Evolutionary conservation across 1,140 invertebrate genomes (phyloP).

Genomic region (Brachystomella parvula): DNA sequence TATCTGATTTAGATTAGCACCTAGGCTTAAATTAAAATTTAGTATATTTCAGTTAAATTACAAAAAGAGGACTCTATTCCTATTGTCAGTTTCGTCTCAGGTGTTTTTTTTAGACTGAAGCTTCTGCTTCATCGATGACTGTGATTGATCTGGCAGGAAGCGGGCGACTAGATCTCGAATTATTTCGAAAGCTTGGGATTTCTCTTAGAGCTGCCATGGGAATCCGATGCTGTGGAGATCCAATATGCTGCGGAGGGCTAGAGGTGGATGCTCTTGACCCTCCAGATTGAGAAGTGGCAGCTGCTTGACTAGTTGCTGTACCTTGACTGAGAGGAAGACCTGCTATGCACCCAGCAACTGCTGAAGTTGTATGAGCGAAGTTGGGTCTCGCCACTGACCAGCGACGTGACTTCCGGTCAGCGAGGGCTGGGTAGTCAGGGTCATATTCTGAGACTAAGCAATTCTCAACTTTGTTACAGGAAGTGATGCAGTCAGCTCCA

Average conservation of each 20-base stretch:
- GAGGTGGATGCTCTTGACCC: conserved; percentile 32
- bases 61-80: neutral
- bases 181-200: conserved; percentile 32
- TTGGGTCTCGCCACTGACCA: conserved; percentile 56
- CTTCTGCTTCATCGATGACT: conserved; percentile 7
- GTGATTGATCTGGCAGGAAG: neutral
- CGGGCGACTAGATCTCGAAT: conserved; percentile 11
- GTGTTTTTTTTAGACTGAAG: neutral
- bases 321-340: conserved; percentile 13
- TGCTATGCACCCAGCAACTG: conserved; percentile 25
- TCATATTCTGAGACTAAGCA: conserved; percentile 24
- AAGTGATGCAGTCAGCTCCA: conserved; percentile 70
- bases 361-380: conserved; percentile 25
- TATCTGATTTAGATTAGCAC: too few relatives aligned
- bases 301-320: conserved; percentile 14
- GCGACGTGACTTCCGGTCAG: conserved; percentile 57
- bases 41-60: neutral
- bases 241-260: conserved; percentile 36
- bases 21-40: too few relatives aligned
- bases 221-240: conserved; percentile 14
- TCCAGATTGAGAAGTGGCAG: conserved; percentile 34
- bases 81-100: too few relatives aligned
- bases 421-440: conserved; percentile 44
- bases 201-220: conserved; percentile 24
- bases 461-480: conserved; percentile 66